Conservation (phyloP, 1,140 invertebrate genomes). For the Apis laboriosa region DNA sequence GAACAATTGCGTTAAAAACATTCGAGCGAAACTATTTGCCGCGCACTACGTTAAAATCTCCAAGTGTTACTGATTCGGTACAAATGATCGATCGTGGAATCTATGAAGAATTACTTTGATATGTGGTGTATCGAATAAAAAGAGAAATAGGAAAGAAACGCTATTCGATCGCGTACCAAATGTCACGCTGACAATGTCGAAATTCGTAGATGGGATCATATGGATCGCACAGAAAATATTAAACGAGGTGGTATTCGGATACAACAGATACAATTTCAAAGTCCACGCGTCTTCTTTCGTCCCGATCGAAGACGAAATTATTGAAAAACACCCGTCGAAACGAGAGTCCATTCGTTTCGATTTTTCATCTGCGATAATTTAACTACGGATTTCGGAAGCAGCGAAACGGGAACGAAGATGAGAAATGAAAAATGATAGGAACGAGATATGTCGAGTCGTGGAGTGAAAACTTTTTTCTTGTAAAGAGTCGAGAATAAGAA, state of each 20-base stretch:
- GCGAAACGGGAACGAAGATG: slow-evolving; percentile 38
- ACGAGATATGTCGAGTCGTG: slow-evolving; percentile 65
- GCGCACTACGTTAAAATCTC: not conserved
- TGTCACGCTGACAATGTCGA: not conserved
- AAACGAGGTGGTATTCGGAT: not conserved
- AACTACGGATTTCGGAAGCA: not conserved
- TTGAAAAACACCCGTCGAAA: not conserved
- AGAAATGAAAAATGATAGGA: slow-evolving; percentile 65
- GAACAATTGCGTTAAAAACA: not conserved
- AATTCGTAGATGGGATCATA: too few relatives aligned
- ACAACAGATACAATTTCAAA: not conserved
- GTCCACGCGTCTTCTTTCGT: not conserved
- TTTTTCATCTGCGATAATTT: not conserved
- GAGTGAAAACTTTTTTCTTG: not conserved
- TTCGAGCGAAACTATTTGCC: not conserved
- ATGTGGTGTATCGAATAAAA: not conserved
- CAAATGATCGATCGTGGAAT: not conserved
- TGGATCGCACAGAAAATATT: not conserved
- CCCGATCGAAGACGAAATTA: not conserved
- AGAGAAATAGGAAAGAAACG: not conserved
- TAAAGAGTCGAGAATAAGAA: not conserved
- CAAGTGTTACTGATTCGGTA: not conserved
- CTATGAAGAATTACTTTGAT: not conserved
- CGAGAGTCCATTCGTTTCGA: not conserved
- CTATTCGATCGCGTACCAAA: not conserved